A percentile compares a stretch with the other conserved stretches of the same genome.
Conservation (phyloP, 2,797 vertebrate species). For the Thamnophis elegans region DNA sequence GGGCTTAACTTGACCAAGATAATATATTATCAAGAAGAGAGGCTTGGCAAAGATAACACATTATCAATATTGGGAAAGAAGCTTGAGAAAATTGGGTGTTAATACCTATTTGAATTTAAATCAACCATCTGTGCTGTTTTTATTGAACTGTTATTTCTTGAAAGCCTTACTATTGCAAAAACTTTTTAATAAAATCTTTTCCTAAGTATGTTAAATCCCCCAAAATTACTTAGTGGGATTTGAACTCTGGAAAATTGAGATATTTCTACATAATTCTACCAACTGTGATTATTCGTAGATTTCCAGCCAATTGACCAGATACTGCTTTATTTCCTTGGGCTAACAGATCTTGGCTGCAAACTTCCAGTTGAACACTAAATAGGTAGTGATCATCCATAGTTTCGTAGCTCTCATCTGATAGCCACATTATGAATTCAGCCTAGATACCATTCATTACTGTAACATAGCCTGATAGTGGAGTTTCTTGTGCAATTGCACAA, state of each 20-base stretch:
- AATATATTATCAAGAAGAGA: constrained; percentile 61
- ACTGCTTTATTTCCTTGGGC: neutral
- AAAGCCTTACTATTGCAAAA: constrained; percentile 44
- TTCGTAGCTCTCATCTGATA: neutral
- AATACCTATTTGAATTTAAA: constrained; percentile 67
- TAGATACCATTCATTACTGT: neutral
- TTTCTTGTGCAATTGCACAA: neutral
- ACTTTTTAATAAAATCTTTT: constrained; percentile 35
- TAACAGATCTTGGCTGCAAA: neutral
- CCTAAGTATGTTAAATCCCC: constrained; percentile 30
- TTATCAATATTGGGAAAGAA: constrained; percentile 65
- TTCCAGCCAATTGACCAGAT: neutral
- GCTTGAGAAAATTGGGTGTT: constrained; percentile 64
- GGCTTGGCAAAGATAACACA: constrained; percentile 65
- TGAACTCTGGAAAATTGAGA: neutral
- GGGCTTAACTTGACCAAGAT: constrained; percentile 60
- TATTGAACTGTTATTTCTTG: constrained; percentile 61
- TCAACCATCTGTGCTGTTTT: constrained; percentile 55
- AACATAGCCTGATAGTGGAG: neutral
- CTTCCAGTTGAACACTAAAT: neutral
- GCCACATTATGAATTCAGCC: neutral
- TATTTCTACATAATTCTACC: neutral
- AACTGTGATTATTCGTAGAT: neutral
- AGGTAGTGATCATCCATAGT: neutral
- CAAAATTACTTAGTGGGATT: constrained; percentile 34